These are phyloP conservation scores for Sebastes minor DNA, from an alignment of 2,797 vertebrate species.

Conservation along the genomic window DNA sequence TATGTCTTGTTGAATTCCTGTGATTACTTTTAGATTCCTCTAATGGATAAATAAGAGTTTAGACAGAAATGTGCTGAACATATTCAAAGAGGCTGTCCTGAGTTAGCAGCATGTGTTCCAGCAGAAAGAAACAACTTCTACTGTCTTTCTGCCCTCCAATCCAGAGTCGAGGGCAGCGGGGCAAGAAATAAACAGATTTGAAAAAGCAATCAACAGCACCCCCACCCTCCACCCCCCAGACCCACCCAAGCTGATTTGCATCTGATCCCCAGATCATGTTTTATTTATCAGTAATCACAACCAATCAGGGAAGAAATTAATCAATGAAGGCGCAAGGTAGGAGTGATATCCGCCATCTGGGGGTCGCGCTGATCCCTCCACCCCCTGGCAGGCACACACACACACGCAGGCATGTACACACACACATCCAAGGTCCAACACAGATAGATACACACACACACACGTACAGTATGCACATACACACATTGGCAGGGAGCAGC, in stretches of 20 bases:
- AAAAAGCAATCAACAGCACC: slow-evolving; percentile 85
- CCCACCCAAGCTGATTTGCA: slow-evolving; percentile 81
- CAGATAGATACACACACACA: slow-evolving; percentile 6
- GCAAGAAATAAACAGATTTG: slow-evolving; percentile 86
- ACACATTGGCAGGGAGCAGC: slow-evolving; percentile 18
- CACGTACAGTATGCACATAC: not conserved
- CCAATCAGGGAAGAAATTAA: slow-evolving; percentile 91
- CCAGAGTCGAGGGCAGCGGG: slow-evolving; percentile 78
- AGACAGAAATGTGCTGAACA: slow-evolving; percentile 1
- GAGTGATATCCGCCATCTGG: slow-evolving; percentile 92
- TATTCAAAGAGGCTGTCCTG: slow-evolving; percentile 9
- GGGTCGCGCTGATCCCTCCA: slow-evolving; percentile 78
- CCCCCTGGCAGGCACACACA: slow-evolving; percentile 46
- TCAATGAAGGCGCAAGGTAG: slow-evolving; percentile 86
- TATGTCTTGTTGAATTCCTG: not conserved
- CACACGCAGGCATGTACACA: not conserved
- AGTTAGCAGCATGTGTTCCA: slow-evolving; percentile 42
- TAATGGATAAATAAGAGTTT: not conserved
- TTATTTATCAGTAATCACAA: slow-evolving; percentile 92
- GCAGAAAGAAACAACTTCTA: slow-evolving; percentile 31
- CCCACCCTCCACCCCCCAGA: not conserved
- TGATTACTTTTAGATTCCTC: slow-evolving; percentile 29
- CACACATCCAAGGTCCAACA: slow-evolving; percentile 37
- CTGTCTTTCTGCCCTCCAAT: slow-evolving; percentile 67
- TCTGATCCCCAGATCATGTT: slow-evolving; percentile 86